Base-by-base conservation (phyloP, 2,113 vertebrate species). In the Tricholaema leucomelas region DNA sequence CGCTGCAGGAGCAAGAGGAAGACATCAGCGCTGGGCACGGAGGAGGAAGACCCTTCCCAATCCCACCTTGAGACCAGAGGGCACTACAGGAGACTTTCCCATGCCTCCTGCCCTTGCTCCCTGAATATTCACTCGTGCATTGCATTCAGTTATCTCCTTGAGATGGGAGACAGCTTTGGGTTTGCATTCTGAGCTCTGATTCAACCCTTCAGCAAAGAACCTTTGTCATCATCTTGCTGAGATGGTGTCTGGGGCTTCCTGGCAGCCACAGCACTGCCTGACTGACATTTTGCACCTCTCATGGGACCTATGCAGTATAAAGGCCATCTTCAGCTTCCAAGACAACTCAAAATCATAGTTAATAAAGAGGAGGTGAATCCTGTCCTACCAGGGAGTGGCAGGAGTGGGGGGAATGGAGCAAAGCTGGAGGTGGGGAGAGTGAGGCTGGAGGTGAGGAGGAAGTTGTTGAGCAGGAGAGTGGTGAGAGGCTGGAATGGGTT, bases 1-100 rank as follows among this genome's bases (percentile, higher is more conserved):
- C 98, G 9, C 99, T 99, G 95, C 24, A 35, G 72, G 15, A 50
- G 16, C 42, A 64, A 77, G 10, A 44, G 42, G 58, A 19, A 27
- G 20, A 9, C 10, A 3, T 74, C 61, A 84, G 66, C 4, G 7
- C 15, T 0, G 5, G 5, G 11, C 67, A 46, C 1, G 2, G 6
- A 42, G 72, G 0, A 14, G 13, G 8, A 3, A 19, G 21, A 56
- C 25, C 21, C 8, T 16, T 0, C 8, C 33, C 50, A 4, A 2
- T 1, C 72, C 77, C 40, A 6, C 1, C 6, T 24, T 18, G 5
- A 6, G 31, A 4, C 9, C 27, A 8, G 63, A 23, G 13, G 20
- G 46, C 6, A 2, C 38, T 38, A 12, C 0, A 2, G 1, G 5
- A 2, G 50, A 33, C n/a, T 38, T 3, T 54, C 4, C 40, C 2